Base-by-base conservation (phyloP, 2,797 vertebrate species). In the Hirundo rustica region DNA sequence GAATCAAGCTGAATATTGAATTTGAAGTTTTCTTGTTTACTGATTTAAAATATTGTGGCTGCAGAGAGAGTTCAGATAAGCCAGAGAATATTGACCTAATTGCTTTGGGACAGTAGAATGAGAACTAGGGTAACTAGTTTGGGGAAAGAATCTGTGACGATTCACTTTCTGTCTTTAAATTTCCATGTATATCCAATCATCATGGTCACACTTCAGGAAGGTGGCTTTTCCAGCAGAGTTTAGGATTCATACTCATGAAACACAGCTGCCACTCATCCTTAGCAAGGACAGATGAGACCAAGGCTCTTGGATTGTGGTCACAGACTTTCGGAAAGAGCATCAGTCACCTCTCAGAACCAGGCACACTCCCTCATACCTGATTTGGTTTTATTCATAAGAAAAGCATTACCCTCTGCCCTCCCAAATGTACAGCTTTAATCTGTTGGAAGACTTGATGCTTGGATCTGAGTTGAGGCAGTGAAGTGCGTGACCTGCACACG, bases 401-500 rank as follows among this genome's bases (percentile, higher is more conserved):
- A 22, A 38, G 26, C 8, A 5, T 67, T 47, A 10, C 30, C 7
- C 12, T 32, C 19, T 78, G 30, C 15, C 23, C 71, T 50, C 47
- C 11, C 36, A 36, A 44, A 27, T 27, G 15, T 32, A 3, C 25
- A 6, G 17, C 38, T 38, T 38, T 58, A 27, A 58, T 58, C 40
- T 70, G 12, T 38, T 70, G 53, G n/a, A 65, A 80, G 83, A 21
- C 16, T 45, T 27, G 15, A 29, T 45, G 62, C 38, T 85, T 22
- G 29, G 17, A 32, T 54, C 36, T 16, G 40, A 66, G 42, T 7
- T 61, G 54, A 76, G 38, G 17, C 71, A 74, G 90, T 62, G 34
- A 72, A 25, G 19, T 44, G 4, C 2, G 1, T 53, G 66, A 40
- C 55, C 44, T 55, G 10, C 32, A 21, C 5, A 5, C 0, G 0